Evolutionary conservation across 2,888 invertebrate genomes (phyloP).

Genomic region (Synanthedon myopaeformis): DNA sequence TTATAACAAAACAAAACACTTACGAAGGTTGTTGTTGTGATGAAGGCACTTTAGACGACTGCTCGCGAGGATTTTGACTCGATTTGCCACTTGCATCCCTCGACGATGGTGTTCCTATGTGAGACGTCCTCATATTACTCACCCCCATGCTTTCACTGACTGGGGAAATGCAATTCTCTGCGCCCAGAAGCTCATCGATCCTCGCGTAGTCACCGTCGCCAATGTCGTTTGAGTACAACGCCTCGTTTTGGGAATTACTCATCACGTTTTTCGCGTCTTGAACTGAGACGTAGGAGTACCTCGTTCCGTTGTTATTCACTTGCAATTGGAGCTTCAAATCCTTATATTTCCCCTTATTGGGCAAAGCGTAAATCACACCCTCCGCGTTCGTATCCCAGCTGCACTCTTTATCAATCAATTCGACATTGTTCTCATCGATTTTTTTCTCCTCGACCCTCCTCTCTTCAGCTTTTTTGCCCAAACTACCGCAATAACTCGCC

Average conservation of each 20-base stretch:
- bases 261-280: conserved; percentile 59
- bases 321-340: conserved; percentile 59
- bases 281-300: conserved; percentile 60
- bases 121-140: conserved; percentile 52
- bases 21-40: conserved; percentile 38
- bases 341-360: conserved; percentile 64
- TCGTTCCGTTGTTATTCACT: conserved; percentile 61
- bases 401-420: conserved; percentile 69
- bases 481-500: conserved; percentile 43
- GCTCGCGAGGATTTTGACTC: conserved; percentile 25
- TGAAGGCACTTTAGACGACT: conserved; percentile 48
- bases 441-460: conserved; percentile 27
- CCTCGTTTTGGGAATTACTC: conserved; percentile 62
- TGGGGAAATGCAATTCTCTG: conserved; percentile 58
- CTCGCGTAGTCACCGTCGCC: conserved; percentile 58
- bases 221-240: conserved; percentile 51
- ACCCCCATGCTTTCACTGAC: conserved; percentile 32
- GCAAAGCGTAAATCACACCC: conserved; percentile 63
- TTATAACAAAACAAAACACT: conserved; percentile 16
- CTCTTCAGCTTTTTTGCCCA: conserved; percentile 28
- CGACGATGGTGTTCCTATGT: conserved; percentile 37
- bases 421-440: conserved; percentile 52
- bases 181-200: conserved; percentile 54
- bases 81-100: conserved; percentile 34
- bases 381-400: conserved; percentile 70